A percentile compares a stretch with the other conserved stretches of the same genome.
Conservation (phyloP, 2,888 invertebrate genomes). For the Argyra leucocephala region DNA sequence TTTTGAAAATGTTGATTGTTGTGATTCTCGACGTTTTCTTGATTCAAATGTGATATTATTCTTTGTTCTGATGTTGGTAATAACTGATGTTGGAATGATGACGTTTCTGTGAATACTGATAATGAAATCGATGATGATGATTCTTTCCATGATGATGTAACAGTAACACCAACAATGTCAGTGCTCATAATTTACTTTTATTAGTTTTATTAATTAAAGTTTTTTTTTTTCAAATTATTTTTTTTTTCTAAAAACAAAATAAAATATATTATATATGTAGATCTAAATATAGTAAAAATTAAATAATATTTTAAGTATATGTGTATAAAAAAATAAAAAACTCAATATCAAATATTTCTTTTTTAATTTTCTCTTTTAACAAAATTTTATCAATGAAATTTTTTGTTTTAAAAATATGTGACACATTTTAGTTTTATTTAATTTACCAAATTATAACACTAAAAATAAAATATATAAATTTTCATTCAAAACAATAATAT, state of each 20-base stretch:
- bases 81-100: constrained; percentile 7
- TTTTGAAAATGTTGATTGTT: constrained; percentile 3
- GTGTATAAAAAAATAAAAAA: too few relatives aligned
- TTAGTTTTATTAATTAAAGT: too few relatives aligned
- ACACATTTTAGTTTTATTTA: too few relatives aligned
- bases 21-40: neutral
- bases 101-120: constrained; percentile 1
- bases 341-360: too few relatives aligned
- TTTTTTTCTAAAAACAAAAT: neutral
- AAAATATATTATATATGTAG: neutral
- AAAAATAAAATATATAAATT: too few relatives aligned
- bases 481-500: too few relatives aligned
- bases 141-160: constrained; percentile 16
- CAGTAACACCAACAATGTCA: constrained; percentile 16
- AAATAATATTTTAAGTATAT: neutral
- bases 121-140: constrained; percentile 9
- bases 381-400: too few relatives aligned
- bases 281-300: neutral
- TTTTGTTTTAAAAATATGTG: too few relatives aligned
- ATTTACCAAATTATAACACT: too few relatives aligned
- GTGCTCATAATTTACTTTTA: constrained; percentile 16
- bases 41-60: constrained; percentile 4
- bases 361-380: too few relatives aligned
- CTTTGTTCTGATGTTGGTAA: neutral
- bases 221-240: too few relatives aligned